Evolutionary conservation across 2,797 vertebrate species (phyloP).

Genomic region (Cebuella pygmaea): DNA sequence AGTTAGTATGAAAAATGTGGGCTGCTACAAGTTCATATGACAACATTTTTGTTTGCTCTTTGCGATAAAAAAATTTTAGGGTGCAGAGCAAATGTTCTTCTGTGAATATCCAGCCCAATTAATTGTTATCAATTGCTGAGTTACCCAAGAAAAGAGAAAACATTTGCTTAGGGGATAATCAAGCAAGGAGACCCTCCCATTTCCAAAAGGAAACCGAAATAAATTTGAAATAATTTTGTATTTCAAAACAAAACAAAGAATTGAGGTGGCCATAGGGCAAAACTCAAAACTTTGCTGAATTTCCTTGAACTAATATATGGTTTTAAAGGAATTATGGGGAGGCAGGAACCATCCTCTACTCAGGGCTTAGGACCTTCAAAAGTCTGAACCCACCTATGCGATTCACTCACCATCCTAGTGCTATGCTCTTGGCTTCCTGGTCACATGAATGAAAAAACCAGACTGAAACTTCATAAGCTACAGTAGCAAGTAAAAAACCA

Average conservation of each 20-base stretch:
- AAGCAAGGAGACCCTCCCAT: neutral
- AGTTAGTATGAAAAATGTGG: neutral
- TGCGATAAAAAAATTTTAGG: neutral
- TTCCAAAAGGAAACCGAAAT: neutral
- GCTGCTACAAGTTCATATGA: neutral
- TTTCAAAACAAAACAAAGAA: neutral
- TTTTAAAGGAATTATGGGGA: neutral
- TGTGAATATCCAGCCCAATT: neutral
- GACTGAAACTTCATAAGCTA: neutral
- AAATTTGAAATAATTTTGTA: neutral
- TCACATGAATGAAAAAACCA: neutral
- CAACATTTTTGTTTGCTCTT: neutral
- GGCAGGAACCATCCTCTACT: neutral
- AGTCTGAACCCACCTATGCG: neutral
- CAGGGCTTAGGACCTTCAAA: neutral
- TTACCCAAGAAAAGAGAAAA: neutral
- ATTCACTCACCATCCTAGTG: neutral
- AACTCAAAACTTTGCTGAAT: neutral
- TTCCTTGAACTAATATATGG: neutral
- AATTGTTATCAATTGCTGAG: neutral
- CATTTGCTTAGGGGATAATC: neutral
- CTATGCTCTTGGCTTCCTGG: neutral
- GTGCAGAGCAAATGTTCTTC: neutral
- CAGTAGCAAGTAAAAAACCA: neutral
- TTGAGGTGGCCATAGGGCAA: neutral